Conservation (phyloP, 1,140 invertebrate genomes). For the Drosophila baimaii region DNA sequence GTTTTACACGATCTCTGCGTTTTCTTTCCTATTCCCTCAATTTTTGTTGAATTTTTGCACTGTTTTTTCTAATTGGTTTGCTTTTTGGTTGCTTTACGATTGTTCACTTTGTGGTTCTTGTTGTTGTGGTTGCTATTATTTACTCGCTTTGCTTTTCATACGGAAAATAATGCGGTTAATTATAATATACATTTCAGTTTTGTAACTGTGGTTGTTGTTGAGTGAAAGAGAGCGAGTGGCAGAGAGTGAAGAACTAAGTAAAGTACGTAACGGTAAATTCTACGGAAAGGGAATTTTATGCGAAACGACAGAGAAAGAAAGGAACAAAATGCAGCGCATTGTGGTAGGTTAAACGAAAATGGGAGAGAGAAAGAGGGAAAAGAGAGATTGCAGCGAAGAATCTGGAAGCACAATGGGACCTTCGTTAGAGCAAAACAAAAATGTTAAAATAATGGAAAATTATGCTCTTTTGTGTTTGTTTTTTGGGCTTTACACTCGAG, state of each 20-base stretch:
- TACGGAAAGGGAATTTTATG: conserved; percentile 31
- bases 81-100: conserved; percentile 38
- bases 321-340: conserved; percentile 28
- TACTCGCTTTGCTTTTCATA: conserved; percentile 43
- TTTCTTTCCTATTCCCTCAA: conserved; percentile 25
- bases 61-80: conserved; percentile 39
- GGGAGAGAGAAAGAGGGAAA: conserved; percentile 5
- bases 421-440: conserved; percentile 5
- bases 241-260: conserved; percentile 51
- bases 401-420: conserved; percentile 27
- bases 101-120: conserved; percentile 62
- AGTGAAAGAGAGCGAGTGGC: conserved; percentile 38
- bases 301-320: conserved; percentile 17
- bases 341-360: conserved; percentile 30
- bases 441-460: conserved; percentile 18
- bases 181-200: conserved; percentile 36
- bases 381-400: conserved; percentile 29
- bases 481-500: conserved; percentile 1
- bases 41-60: conserved; percentile 33
- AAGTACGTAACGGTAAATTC: conserved; percentile 59
- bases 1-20: conserved; percentile 33
- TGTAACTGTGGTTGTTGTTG: conserved; percentile 37
- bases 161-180: conserved; percentile 60
- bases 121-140: conserved; percentile 20
- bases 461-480: conserved; percentile 3